Percentiles rank a stretch among this genome's conserved stretches.
phyloP scores from a whole-genome alignment of 2,888 invertebrate genomes.

The Hartigia nigra region DNA sequence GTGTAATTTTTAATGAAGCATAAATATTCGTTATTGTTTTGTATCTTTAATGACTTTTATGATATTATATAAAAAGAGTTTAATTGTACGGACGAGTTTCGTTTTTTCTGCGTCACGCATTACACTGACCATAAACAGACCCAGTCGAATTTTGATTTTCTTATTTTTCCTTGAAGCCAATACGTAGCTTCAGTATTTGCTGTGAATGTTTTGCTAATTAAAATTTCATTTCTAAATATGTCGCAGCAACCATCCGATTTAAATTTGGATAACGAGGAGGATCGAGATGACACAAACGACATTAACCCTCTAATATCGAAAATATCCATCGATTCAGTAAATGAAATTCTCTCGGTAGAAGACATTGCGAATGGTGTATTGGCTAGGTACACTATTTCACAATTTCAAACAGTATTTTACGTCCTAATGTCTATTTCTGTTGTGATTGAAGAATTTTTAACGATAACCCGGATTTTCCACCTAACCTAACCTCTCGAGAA shows the following conservation, averaged over 20 bases:
- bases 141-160: not conserved
- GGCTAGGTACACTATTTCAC: slow-evolving; percentile 14
- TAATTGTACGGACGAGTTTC: not conserved
- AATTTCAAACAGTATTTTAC: not conserved
- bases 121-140: not conserved
- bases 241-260: not conserved
- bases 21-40: slow-evolving; percentile 3
- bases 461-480: slow-evolving; percentile 7
- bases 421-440: not conserved
- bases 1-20: not conserved
- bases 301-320: not conserved
- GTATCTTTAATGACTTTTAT: not conserved
- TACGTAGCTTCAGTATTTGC: not conserved
- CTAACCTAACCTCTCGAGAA: slow-evolving; percentile 20
- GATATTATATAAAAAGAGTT: slow-evolving; percentile 2
- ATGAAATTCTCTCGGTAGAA: slow-evolving; percentile 21
- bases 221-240: not conserved
- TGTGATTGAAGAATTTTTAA: slow-evolving; percentile 12
- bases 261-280: not conserved
- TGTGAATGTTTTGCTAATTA: not conserved
- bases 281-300: not conserved
- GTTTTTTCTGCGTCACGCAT: not conserved
- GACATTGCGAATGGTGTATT: slow-evolving; percentile 24
- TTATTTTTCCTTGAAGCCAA: not conserved
- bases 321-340: not conserved